These are phyloP conservation scores for Entomobrya proxima DNA, from an alignment of 2,888 invertebrate genomes.

Conservation along the genomic window DNA sequence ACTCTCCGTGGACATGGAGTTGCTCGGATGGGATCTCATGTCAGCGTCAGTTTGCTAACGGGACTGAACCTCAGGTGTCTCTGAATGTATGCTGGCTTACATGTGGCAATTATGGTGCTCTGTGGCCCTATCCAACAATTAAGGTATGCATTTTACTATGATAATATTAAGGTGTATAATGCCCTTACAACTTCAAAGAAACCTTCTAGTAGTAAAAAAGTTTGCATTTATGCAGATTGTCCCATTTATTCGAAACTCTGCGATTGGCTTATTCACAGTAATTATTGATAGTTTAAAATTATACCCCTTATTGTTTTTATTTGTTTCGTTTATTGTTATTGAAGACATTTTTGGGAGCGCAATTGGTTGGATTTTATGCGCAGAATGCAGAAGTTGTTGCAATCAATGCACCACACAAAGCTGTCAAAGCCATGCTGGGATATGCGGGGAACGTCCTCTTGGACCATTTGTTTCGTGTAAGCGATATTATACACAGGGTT, in stretches of 20 bases:
- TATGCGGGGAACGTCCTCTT: slow-evolving; percentile 75
- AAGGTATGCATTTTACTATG: too few species aligned
- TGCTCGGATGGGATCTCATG: slow-evolving; percentile 74
- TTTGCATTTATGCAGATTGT: not conserved
- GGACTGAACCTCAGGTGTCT: slow-evolving; percentile 52
- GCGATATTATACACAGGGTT: not conserved
- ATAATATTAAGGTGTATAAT: not conserved
- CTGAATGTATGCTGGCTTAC: slow-evolving; percentile 78
- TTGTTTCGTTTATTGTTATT: not conserved
- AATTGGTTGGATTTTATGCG: slow-evolving; percentile 71
- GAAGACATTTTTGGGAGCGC: slow-evolving; percentile 67
- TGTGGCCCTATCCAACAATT: slow-evolving; percentile 85
- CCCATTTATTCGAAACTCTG: not conserved
- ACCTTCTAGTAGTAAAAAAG: not conserved
- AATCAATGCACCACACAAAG: slow-evolving; percentile 72
- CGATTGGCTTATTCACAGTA: not conserved
- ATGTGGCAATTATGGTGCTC: slow-evolving; percentile 79
- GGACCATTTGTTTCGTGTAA: slow-evolving; percentile 74
- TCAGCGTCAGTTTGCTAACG: slow-evolving; percentile 65
- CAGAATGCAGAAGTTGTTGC: slow-evolving; percentile 74
- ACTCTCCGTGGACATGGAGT: slow-evolving; percentile 75
- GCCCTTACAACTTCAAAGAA: not conserved
- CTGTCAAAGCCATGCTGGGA: slow-evolving; percentile 75
- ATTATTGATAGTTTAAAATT: not conserved
- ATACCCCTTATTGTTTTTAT: not conserved